Evolutionary conservation across 2,113 vertebrate species (phyloP).

Genomic region (Rynchops niger): DNA sequence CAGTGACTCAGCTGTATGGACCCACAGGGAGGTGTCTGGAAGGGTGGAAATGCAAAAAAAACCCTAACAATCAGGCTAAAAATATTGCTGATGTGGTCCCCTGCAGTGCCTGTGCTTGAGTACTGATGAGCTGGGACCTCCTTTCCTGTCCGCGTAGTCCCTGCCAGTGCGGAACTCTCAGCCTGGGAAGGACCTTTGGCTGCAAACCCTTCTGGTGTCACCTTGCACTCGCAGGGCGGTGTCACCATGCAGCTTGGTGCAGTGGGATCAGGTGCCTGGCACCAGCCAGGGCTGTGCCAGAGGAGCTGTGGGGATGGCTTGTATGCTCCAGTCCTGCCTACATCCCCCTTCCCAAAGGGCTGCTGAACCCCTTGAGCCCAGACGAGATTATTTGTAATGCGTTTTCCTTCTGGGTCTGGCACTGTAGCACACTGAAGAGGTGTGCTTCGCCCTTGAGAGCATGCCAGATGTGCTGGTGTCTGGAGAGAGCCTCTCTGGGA

Average conservation of each 20-base stretch:
- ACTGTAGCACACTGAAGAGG: fast-evolving
- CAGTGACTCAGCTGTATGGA: slow-evolving; percentile 75
- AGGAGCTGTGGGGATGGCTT: background rate
- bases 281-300: fast-evolving
- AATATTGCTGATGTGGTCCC: slow-evolving; percentile 75
- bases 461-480: background rate
- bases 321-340: fast-evolving
- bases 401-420: background rate
- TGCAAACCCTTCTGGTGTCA: background rate
- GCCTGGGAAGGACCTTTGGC: background rate
- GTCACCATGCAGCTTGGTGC: background rate
- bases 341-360: fast-evolving
- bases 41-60: slow-evolving; percentile 69
- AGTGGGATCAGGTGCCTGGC: background rate
- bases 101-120: slow-evolving; percentile 53
- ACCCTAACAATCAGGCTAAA: slow-evolving; percentile 69
- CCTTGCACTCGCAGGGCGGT: background rate
- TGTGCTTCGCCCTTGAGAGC: background rate
- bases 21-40: slow-evolving; percentile 64
- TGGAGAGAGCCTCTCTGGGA: background rate
- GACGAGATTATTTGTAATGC: background rate
- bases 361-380: background rate
- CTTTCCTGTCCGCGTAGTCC: background rate
- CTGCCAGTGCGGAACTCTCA: fast-evolving
- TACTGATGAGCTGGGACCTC: slow-evolving; percentile 56